Evolutionary conservation across 2,797 vertebrate genomes (phyloP).

Genomic region (Geotrypetes seraphini): DNA sequence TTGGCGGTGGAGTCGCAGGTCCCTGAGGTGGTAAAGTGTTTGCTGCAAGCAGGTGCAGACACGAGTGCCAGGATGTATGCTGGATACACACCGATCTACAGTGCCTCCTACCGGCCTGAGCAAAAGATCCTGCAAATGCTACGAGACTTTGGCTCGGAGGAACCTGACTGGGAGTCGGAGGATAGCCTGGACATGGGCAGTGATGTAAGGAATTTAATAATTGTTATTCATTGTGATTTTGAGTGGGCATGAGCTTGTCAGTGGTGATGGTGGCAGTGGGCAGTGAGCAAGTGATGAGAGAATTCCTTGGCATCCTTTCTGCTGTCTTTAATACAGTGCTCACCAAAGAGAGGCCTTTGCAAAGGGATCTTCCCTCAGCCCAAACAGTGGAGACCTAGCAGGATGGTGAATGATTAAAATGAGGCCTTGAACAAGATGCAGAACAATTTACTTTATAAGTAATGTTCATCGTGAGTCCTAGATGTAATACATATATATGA

Average conservation of each 20-base stretch:
- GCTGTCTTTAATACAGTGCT: no score
- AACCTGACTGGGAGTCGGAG: slow-evolving; percentile 29
- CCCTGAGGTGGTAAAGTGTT: slow-evolving; percentile 30
- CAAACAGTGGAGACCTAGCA: neutral
- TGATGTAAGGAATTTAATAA: neutral
- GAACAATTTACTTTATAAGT: no score
- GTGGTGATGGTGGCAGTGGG: slow-evolving; percentile 12
- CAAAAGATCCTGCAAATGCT: slow-evolving; percentile 41
- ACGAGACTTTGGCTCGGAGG: slow-evolving; percentile 41
- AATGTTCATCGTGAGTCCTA: no score
- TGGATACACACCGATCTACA: slow-evolving; percentile 55
- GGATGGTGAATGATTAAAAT: neutral
- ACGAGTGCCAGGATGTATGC: slow-evolving; percentile 47
- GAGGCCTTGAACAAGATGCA: neutral
- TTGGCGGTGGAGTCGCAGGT: slow-evolving; percentile 57
- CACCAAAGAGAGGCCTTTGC: neutral
- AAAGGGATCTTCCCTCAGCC: neutral
- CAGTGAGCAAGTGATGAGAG: neutral
- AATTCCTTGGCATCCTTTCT: neutral
- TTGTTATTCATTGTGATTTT: neutral
- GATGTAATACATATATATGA: no score
- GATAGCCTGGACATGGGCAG: slow-evolving; percentile 32
- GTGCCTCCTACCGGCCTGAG: slow-evolving; percentile 48
- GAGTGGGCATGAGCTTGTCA: neutral
- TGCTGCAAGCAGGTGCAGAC: slow-evolving; percentile 39